Base-by-base conservation (phyloP, 2,797 vertebrate species). In the Mus caroli region DNA sequence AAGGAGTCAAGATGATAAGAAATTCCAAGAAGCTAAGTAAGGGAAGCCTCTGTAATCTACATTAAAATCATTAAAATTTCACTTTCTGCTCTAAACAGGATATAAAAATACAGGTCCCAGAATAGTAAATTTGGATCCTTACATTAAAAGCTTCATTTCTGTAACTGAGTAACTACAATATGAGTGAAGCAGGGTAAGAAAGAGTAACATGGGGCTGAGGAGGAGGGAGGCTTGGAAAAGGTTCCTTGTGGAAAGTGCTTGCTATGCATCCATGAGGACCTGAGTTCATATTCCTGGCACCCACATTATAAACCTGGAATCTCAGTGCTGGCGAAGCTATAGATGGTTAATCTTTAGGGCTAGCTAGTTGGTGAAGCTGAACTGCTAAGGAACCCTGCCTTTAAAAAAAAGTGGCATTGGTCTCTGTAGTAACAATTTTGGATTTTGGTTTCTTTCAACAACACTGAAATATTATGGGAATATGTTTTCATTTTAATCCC, bases 31-130 rank as follows among this genome's bases (percentile, higher is more conserved):
- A 54, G 85, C 92, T 28, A 83, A 64, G 54, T n/a, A 80, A 87
- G 71, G 10, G 31, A 79, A 13, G 15, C 34, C 34, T 73, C 85
- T 96, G 19, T 83, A 56, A 92, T 91, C 67, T 24, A 12, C 34
- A 34, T 85, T 56, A 58, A 85, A 82, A 88, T 94, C 88, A 97
- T 79, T 92, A 90, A 95, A 95, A 88, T 64, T 60, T 62, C 50
- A 76, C 46, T 88, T 64, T 88, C 54, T 1, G 50, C 73, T 95
- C 73, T 85, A 73, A 93, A 90, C 52, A 90, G 82, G 58, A 83
- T 88, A 67, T 56, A 56, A 80, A 92, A 95, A 94, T 92, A 91
- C 46, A 87, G 64, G 62, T 62, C 69, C 84, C 69, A 67, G 73
- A 86, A 85, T 17, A 94, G 86, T 79, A 94, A 92, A 94, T 77